Percentiles rank a stretch among this genome's conserved stretches.
Evolutionary conservation across 2,888 invertebrate genomes (phyloP).

Genomic region (Acanthococcus lagerstroemiae): DNA sequence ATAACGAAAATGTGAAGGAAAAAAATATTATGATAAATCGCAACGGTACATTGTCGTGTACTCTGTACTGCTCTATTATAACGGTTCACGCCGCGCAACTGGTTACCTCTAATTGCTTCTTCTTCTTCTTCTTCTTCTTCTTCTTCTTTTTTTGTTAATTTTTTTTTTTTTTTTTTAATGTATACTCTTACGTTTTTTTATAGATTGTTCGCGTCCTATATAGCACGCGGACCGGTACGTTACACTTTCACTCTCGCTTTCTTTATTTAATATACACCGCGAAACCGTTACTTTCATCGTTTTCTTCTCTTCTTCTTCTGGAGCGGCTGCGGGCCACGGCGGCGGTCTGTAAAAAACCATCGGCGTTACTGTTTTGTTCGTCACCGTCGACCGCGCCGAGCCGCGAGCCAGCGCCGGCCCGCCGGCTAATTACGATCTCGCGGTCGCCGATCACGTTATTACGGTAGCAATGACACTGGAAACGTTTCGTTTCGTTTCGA

Average conservation of each 20-base stretch:
- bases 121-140: constrained; percentile 9
- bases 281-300: constrained; percentile 25
- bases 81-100: constrained; percentile 4
- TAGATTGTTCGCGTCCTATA: constrained; percentile 7
- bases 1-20: background rate
- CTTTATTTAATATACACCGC: constrained; percentile 6
- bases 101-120: constrained; percentile 4
- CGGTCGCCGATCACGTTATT: background rate
- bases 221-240: constrained; percentile 22
- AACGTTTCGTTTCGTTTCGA: no score
- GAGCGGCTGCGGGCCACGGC: no score
- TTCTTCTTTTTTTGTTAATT: background rate
- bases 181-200: background rate
- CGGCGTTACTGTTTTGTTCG: background rate
- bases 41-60: constrained; percentile 22
- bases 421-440: background rate
- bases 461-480: background rate
- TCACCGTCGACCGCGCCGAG: background rate
- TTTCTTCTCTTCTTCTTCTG: background rate
- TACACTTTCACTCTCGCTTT: constrained; percentile 31
- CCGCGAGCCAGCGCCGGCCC: background rate
- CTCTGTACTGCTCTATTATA: background rate
- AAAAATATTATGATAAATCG: constrained; percentile 11
- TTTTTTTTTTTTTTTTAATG: background rate
- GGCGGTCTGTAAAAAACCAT: no score